Conservation (phyloP, 1,140 invertebrate species). For the Pseudomyrmex flavicornis region DNA sequence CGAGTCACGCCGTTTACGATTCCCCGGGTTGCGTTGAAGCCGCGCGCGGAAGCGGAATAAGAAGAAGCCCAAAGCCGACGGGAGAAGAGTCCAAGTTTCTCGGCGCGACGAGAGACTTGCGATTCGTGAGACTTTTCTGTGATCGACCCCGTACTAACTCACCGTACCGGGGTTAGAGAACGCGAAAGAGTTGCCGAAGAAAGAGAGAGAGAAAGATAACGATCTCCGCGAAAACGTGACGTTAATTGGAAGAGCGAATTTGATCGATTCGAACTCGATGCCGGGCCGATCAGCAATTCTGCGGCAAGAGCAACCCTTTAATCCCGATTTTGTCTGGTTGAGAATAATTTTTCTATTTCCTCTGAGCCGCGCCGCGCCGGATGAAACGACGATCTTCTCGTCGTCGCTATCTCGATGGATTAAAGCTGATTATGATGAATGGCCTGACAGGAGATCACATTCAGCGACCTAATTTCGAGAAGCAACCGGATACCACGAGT, state of each 20-base stretch:
- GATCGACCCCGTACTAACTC: not conserved
- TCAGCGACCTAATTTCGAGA: constrained; percentile 12
- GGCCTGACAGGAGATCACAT: constrained; percentile 12
- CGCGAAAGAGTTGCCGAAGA: constrained; percentile 5
- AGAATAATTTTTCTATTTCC: constrained; percentile 50
- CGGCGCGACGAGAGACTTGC: constrained; percentile 5
- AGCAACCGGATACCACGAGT: not conserved
- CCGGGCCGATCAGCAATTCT: constrained; percentile 34
- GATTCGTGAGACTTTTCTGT: constrained; percentile 55
- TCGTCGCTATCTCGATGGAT: not conserved
- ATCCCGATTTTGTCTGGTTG: constrained; percentile 26
- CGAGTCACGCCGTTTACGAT: constrained; percentile 28
- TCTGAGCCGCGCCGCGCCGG: not conserved
- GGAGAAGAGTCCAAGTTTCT: constrained; percentile 23
- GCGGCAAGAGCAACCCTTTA: constrained; percentile 21
- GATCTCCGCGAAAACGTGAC: constrained; percentile 55
- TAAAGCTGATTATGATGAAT: constrained; percentile 45
- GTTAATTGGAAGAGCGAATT: constrained; percentile 56
- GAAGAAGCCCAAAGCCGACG: not conserved
- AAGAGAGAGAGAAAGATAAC: constrained; percentile 38
- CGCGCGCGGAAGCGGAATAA: constrained; percentile 41
- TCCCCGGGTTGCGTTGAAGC: constrained; percentile 26
- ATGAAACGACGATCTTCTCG: constrained; percentile 4
- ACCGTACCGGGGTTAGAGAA: too few species aligned
- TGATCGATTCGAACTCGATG: constrained; percentile 41